Percentiles rank a stretch among this genome's conserved stretches.
These are phyloP conservation scores for Eupristina koningsbergeri DNA, from an alignment of 1,140 invertebrate genomes.

Conservation along the genomic window DNA sequence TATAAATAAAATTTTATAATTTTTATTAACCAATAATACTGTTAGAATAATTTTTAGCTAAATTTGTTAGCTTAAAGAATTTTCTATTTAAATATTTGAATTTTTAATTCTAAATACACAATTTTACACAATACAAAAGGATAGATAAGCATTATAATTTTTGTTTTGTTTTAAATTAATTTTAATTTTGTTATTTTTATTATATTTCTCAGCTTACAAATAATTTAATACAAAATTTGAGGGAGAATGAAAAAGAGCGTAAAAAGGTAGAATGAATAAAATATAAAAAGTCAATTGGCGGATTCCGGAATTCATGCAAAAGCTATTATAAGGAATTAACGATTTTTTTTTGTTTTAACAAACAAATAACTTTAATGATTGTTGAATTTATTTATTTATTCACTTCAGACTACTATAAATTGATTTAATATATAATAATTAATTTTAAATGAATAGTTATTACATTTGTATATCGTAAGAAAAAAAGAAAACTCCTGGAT, in stretches of 20 bases:
- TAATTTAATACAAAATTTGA: not conserved
- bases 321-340: not conserved
- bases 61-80: not conserved
- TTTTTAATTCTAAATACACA: not conserved
- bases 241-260: not conserved
- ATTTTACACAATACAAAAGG: too few species aligned
- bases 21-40: not conserved
- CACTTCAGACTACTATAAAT: slow-evolving; percentile 38
- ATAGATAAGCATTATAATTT: too few species aligned
- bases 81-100: not conserved
- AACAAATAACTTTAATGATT: not conserved
- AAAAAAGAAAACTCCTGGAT: slow-evolving; percentile 47
- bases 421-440: slow-evolving; percentile 29
- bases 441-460: not conserved
- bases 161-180: too few species aligned
- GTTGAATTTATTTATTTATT: slow-evolving; percentile 60
- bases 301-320: not conserved
- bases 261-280: slow-evolving; percentile 51
- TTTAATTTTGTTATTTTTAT: not conserved
- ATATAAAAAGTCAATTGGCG: not conserved
- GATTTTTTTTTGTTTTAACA: not conserved
- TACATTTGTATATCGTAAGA: not conserved
- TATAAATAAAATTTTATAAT: not conserved
- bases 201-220: not conserved
- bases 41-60: not conserved